Base-by-base conservation (phyloP, 2,113 vertebrate genomes). In the Burhinus bistriatus region DNA sequence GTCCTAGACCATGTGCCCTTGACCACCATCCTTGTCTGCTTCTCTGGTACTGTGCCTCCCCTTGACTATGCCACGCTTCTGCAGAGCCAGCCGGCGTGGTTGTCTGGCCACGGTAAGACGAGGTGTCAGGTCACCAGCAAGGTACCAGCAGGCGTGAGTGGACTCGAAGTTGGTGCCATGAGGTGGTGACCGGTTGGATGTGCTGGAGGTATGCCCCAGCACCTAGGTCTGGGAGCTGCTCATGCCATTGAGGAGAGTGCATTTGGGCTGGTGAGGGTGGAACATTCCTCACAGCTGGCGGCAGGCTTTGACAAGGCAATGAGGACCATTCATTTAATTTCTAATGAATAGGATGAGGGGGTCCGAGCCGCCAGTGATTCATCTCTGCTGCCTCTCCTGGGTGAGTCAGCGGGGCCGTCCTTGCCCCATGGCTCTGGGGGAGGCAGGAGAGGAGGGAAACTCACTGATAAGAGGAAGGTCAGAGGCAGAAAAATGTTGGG, bases 401-500 rank as follows among this genome's bases (percentile, higher is more conserved):
- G 22, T 89, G 72, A 40, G 57, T 93, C 66, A 88, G 22, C 4
- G 4, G 21, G 44, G 66, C 83, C 0, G 1, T 95, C 68, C 68
- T 85, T 55, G 11, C 54, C 45, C 82, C 44, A 11, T 38, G 21
- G 65, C 65, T 66, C 69, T 89, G 61, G 27, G 27, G 78, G 84
- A 83, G 75, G 62, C 29, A 83, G 70, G 44, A 72, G 29, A 75
- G 68, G 77, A 78, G 18, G 45, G n/a, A 84, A 93, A 44, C 17
- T 90, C 49, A 19, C 82, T 95, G 94, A 97, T 97, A 97, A 93
- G 79, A 58, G 45, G 66, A 87, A 95, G 89, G 94, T 97, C 93
- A 95, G 95, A 95, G 38, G 59, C 89, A 96, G 82, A 97, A 97
- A 75, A 96, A 97, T 97, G 83, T 80, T 82, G 94, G 82, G 97